Base-by-base conservation (phyloP, 2,113 vertebrate genomes). In the Haemorhous mexicanus region DNA sequence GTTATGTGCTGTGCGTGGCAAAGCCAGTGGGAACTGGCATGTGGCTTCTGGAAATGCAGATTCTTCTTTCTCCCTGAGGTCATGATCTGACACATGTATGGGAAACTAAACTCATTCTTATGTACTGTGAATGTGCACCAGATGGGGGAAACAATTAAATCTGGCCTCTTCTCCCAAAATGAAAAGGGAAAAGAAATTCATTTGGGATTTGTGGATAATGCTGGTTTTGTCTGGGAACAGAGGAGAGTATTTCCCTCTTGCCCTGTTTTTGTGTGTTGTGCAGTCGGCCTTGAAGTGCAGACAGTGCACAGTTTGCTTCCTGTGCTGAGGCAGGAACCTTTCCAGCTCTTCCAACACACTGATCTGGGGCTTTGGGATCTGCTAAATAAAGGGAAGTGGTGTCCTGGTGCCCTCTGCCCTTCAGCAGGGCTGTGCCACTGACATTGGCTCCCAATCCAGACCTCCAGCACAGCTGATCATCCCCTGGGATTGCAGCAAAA, bases 391-490 rank as follows among this genome's bases (percentile, higher is more conserved):
- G 43, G 73, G 44, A 47, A 22, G 14, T 44, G 0, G 2, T 64
- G 32, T 56, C 55, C 28, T 24, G 24, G 33, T 63, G 35, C 55
- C 59, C 0, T 0, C 5, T 41, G 6, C 5, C 69, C 35, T 27
- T 69, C 1, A 1, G 49, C 1, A 2, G 49, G 10, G 47, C 75
- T 37, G 43, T 82, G 46, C n/a, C 69, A 61, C 20, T 0, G 0
- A 9, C 64, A 24, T 15, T 37, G 56, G 32, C 35, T 44, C 56
- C 32, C 27, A 37, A 5, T 63, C 35, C 72, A 44, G 62, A 70
- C 49, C 47, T 76, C 43, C 79, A 46, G 66, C 69, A 26, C 22
- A 68, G 33, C 67, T 22, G 23, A 23, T 41, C 33, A 2, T 9
- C 49, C 19, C 33, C 27, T 63, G 52, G 22, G 28, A 10, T 4